Percentiles rank a stretch among this genome's conserved stretches.
These are phyloP conservation scores for Phallusia fumigata DNA, from an alignment of 23 tunicate genomes.

Conservation along the genomic window DNA sequence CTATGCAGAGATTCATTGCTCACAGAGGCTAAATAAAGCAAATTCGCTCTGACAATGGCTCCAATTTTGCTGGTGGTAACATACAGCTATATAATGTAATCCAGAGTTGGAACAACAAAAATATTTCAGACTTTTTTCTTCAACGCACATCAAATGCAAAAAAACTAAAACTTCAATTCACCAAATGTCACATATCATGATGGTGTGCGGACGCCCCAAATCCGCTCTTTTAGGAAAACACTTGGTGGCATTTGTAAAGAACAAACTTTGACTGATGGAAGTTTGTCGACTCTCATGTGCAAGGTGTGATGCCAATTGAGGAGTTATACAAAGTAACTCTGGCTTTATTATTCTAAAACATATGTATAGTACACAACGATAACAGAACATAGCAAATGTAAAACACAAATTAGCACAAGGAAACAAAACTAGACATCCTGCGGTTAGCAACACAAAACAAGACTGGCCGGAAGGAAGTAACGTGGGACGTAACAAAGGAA, in stretches of 20 bases:
- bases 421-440: no score
- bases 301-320: no score
- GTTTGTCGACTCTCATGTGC: constrained; percentile 10
- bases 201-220: constrained; percentile 39
- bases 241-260: no score
- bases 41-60: constrained; percentile 44
- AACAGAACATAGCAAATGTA: no score
- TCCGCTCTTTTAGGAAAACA: constrained; percentile 33
- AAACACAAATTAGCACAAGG: no score
- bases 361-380: no score
- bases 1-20: constrained; percentile 31
- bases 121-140: no score
- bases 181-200: constrained; percentile 36
- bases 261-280: constrained; percentile 16
- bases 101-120: constrained; percentile 27
- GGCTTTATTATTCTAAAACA: no score
- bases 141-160: constrained; percentile 24
- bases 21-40: constrained; percentile 40
- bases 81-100: constrained; percentile 24
- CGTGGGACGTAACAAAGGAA: no score
- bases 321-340: no score
- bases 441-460: no score
- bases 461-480: no score
- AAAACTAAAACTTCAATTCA: constrained; percentile 25
- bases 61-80: constrained; percentile 44